Base-by-base conservation (phyloP, 2,888 invertebrate genomes). In the Therioaphis trifolii region DNA sequence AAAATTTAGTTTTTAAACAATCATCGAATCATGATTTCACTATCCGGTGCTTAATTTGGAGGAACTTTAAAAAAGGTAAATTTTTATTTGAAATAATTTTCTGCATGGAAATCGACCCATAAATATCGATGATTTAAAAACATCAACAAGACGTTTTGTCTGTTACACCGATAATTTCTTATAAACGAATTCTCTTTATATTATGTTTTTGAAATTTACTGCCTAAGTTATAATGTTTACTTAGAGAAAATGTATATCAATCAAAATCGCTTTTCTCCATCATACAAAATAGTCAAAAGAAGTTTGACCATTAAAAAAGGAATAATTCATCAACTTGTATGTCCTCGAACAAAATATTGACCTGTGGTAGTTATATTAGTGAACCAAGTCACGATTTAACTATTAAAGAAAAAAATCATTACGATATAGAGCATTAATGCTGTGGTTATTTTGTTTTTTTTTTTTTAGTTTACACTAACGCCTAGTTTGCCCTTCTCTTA, bases 361-460 rank as follows among this genome's bases (percentile, higher is more conserved):
- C 72, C 21, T 21, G 21, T 7, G 35, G 7, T 0, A 18, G 27
- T 52, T 11, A 12, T 7, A n/a, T 14, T 40, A 71, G 15, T 35
- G 27, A 11, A 18, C 35, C 55, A 24, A 43, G 58, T 74, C 74
- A 74, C 74, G 74, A 74, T 58, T 58, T 15, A 74, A 58, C 35
- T 58, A 74, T 74, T 74, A 72, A 52, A n/a, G 68, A 27, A 35
- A 52, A n/a, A 29, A 72, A 72, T 52, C 52, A n/a, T 52, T 52
- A 24, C n/a, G n/a, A n/a, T n/a, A 29, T 27, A 29, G 18, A 58
- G 7, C 49, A 72, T 55, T 55, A 5, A 21, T 15, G 7, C 9
- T 5, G 15, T 43, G 43, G 24, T 43, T 61, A 29, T 61, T 35
- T 35, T 35, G 7, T 35, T 35, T 5, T 18, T 68, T 43, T 72